phyloP scores from a whole-genome alignment of 2,113 vertebrate genomes.

The Crotophaga sulcirostris region DNA sequence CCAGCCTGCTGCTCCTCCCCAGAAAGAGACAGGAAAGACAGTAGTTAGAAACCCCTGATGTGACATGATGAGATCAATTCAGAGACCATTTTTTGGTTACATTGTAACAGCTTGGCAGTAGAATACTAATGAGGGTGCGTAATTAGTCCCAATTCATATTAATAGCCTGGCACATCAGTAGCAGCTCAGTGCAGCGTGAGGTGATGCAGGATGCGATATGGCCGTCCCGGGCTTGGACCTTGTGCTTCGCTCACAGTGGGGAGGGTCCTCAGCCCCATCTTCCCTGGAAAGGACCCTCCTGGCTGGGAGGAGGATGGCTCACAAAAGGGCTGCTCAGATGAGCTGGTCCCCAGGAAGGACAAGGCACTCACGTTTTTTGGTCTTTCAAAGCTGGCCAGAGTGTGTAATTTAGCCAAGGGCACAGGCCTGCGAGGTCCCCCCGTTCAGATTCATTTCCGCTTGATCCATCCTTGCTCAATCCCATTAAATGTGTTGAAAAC shows the following conservation, averaged over 20 bases:
- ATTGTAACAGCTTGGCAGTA: neutral
- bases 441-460: neutral
- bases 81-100: neutral
- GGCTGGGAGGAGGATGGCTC: neutral
- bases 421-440: rapidly evolving
- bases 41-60: neutral
- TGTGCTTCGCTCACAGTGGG: neutral
- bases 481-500: neutral
- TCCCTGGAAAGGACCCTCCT: neutral
- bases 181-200: neutral
- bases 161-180: neutral
- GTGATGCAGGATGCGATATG: neutral
- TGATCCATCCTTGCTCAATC: neutral
- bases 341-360: rapidly evolving
- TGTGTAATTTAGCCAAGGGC: neutral
- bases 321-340: neutral
- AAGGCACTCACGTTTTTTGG: rapidly evolving
- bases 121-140: neutral
- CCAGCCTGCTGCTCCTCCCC: neutral
- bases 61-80: neutral
- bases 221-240: neutral
- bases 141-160: neutral
- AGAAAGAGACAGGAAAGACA: neutral
- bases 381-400: neutral
- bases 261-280: neutral